Conservation (phyloP, 2,113 vertebrate genomes). For the Mugil cephalus region DNA sequence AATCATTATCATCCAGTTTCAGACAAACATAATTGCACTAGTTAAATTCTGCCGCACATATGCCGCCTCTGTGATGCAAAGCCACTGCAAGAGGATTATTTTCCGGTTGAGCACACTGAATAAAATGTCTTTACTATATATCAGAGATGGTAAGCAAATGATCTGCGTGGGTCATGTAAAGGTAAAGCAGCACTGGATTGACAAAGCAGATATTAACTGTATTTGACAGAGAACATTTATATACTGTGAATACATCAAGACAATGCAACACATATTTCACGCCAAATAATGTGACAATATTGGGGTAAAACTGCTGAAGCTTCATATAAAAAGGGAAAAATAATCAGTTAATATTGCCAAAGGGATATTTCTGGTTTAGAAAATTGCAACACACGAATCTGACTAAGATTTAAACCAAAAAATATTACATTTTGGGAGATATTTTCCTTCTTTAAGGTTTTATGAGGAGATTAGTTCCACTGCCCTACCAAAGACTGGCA, state of each 20-base stretch:
- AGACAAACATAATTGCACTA: constrained; percentile 71
- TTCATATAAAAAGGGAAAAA: constrained; percentile 8
- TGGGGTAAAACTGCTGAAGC: not conserved
- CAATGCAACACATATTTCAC: not conserved
- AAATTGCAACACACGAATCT: constrained; percentile 3
- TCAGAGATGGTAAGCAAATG: constrained; percentile 28
- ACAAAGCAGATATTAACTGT: constrained; percentile 26
- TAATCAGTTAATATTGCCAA: constrained; percentile 10
- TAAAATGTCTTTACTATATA: constrained; percentile 27
- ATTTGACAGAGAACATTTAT: constrained; percentile 22
- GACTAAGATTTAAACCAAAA: not conserved
- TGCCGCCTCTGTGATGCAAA: constrained; percentile 56
- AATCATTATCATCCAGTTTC: constrained; percentile 74
- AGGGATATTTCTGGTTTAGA: constrained; percentile 10
- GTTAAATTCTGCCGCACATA: constrained; percentile 65
- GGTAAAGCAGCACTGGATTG: constrained; percentile 39
- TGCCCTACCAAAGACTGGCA: not conserved
- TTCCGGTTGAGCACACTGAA: constrained; percentile 48
- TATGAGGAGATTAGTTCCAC: not conserved
- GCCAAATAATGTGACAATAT: constrained; percentile 17
- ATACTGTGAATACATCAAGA: constrained; percentile 10
- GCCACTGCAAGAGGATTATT: constrained; percentile 40
- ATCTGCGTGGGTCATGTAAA: constrained; percentile 44
- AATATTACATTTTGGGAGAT: constrained; percentile 5
- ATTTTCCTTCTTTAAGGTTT: not conserved